These are phyloP conservation scores for Drosophila carrolli DNA, from an alignment of 1,140 invertebrate species.

Conservation along the genomic window DNA sequence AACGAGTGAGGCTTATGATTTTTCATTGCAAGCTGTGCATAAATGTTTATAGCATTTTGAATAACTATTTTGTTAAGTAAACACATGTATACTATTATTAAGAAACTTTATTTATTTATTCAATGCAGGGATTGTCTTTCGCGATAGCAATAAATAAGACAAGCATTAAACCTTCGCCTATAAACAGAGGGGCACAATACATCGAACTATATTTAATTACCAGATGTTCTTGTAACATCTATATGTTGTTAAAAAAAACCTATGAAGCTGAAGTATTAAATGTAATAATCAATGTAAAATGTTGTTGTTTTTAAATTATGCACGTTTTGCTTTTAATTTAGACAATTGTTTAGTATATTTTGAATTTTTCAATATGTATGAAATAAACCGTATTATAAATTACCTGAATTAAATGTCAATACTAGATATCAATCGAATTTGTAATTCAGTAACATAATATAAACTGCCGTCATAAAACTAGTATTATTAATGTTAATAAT, in stretches of 20 bases:
- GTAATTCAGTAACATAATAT: background rate
- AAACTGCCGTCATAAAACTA: background rate
- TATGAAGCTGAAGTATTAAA: background rate
- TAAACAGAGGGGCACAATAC: background rate
- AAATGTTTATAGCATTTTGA: background rate
- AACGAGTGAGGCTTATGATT: constrained; percentile 21
- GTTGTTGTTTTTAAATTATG: background rate
- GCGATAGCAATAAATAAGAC: background rate
- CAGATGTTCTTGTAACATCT: background rate
- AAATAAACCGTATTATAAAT: background rate
- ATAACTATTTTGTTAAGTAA: background rate
- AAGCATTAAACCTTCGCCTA: constrained; percentile 1
- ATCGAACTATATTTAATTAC: background rate
- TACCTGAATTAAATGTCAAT: background rate
- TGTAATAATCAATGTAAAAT: background rate
- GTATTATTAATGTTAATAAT: background rate
- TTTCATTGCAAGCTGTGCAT: background rate
- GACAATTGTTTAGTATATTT: no score
- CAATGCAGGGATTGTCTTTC: background rate
- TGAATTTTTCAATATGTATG: no score
- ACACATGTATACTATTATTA: background rate
- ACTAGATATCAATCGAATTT: background rate
- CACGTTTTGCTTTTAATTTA: background rate
- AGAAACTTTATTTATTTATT: constrained; percentile 1
- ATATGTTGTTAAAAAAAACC: background rate